These are phyloP conservation scores for Ceyx cyanopectus DNA, from an alignment of 2,113 vertebrate species.

Conservation along the genomic window DNA sequence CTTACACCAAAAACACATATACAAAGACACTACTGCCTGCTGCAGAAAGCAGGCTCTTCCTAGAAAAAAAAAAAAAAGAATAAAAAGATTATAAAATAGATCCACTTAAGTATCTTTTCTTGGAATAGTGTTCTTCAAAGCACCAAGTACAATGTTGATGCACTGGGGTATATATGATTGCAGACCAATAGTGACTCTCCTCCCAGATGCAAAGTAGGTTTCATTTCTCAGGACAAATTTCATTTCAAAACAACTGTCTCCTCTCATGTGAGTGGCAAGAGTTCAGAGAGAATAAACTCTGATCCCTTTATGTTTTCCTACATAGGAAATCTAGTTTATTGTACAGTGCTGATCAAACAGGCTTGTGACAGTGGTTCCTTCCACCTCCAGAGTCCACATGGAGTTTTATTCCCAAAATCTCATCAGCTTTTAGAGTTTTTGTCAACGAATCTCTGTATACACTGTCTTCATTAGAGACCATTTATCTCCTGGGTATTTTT, in stretches of 20 bases:
- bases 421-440: not conserved
- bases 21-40: not conserved
- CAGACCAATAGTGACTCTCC: not conserved
- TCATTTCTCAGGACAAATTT: not conserved
- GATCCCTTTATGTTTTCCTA: not conserved
- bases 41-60: not conserved
- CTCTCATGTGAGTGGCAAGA: not conserved
- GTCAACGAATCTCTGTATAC: not conserved
- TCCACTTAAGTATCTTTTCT: not conserved
- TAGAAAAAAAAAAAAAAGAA: not conserved
- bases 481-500: not conserved
- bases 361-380: not conserved
- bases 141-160: not conserved
- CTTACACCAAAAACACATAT: not conserved
- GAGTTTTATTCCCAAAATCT: not conserved
- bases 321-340: not conserved
- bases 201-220: not conserved
- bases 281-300: not conserved
- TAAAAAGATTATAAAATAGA: not conserved
- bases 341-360: not conserved
- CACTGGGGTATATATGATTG: not conserved
- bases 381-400: not conserved
- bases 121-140: not conserved
- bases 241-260: not conserved
- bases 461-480: slow-evolving; percentile 21